A percentile compares a stretch with the other conserved stretches of the same genome.
Conservation (phyloP, 2,797 vertebrate species). For the Pangasius mekongensis region DNA sequence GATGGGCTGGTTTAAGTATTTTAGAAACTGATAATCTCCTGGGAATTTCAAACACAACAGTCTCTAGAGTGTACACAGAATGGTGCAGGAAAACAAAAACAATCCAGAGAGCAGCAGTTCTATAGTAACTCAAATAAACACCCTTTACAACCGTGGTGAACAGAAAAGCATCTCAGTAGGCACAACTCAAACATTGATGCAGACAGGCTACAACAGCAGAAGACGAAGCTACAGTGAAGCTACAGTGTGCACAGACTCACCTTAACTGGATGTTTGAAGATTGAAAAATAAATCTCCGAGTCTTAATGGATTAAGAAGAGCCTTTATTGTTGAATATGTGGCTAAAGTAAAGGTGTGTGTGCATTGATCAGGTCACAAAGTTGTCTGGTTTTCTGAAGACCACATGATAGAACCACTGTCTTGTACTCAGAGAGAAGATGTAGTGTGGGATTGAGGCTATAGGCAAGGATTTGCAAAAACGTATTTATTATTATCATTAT, state of each 20-base stretch:
- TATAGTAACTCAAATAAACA: background rate
- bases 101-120: background rate
- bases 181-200: background rate
- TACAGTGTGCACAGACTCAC: background rate
- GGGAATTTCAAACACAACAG: background rate
- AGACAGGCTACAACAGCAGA: background rate
- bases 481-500: background rate
- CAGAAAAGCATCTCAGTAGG: background rate
- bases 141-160: background rate
- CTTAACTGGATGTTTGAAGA: background rate
- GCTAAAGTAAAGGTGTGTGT: background rate
- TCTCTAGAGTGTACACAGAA: background rate
- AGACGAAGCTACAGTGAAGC: background rate
- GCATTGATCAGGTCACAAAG: constrained; percentile 9
- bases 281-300: background rate
- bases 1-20: background rate
- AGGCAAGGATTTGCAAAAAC: background rate
- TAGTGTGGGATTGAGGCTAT: background rate
- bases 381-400: constrained; percentile 1
- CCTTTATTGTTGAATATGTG: background rate
- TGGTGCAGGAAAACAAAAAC: background rate
- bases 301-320: constrained; percentile 15
- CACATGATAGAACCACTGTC: background rate
- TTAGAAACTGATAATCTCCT: background rate
- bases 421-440: background rate